Percentiles rank a stretch among this genome's conserved stretches.
Evolutionary conservation across 2,888 invertebrate genomes (phyloP).

Genomic region (Erpobdella octoculata): DNA sequence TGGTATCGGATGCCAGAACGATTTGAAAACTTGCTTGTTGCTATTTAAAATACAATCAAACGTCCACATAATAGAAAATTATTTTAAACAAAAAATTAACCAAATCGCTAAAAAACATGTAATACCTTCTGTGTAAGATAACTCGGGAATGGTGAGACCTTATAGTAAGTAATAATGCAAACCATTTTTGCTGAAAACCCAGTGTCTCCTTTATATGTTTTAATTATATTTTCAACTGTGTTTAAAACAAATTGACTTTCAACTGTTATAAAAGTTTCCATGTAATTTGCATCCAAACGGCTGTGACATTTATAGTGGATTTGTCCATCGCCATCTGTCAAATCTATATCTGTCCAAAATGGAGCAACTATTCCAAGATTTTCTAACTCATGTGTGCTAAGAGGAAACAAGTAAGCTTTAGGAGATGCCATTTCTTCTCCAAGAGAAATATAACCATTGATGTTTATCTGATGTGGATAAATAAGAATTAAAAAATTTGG

Average conservation of each 20-base stretch:
- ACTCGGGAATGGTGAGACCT: slow-evolving; percentile 22
- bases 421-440: not conserved
- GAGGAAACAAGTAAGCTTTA: not conserved
- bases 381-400: not conserved
- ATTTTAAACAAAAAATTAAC: too few species aligned
- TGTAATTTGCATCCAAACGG: not conserved
- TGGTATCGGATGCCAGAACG: slow-evolving; percentile 16
- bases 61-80: too few species aligned
- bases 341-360: slow-evolving; percentile 28
- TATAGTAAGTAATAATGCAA: slow-evolving; percentile 19
- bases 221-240: not conserved
- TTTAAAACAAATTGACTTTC: slow-evolving; percentile 3
- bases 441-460: not conserved
- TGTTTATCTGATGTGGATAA: not conserved
- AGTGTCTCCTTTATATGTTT: slow-evolving; percentile 1
- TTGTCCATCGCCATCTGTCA: slow-evolving; percentile 3
- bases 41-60: not conserved
- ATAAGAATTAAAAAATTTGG: not conserved
- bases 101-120: too few species aligned
- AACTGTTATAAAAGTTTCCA: not conserved
- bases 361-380: slow-evolving; percentile 12
- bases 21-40: slow-evolving; percentile 27
- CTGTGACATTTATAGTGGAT: slow-evolving; percentile 25
- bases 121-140: too few species aligned
- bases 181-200: slow-evolving; percentile 24